Conservation (phyloP, 2,888 invertebrate genomes). For the Trimorus sp. region DNA sequence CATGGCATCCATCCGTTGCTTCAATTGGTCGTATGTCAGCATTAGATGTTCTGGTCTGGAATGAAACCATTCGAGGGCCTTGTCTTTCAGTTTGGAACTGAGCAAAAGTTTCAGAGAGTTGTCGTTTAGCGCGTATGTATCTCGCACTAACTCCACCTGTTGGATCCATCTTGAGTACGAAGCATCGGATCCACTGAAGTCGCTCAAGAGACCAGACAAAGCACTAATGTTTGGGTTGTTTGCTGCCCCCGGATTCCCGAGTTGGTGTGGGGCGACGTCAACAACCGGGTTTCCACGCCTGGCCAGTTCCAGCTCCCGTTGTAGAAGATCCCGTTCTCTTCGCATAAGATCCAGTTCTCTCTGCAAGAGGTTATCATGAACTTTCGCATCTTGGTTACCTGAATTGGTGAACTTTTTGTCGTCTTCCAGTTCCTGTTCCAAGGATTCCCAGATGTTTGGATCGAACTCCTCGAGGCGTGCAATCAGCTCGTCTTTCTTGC, state of each 20-base stretch:
- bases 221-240: too few species aligned
- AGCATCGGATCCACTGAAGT: conserved; percentile 30
- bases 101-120: conserved; percentile 37
- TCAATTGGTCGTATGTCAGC: conserved; percentile 24
- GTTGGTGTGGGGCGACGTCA: too few species aligned
- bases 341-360: background rate
- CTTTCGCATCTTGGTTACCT: too few species aligned
- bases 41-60: conserved; percentile 52
- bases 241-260: background rate
- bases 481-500: conserved; percentile 31
- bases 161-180: conserved; percentile 47
- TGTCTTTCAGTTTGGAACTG: conserved; percentile 34
- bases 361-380: background rate
- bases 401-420: too few species aligned
- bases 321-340: background rate
- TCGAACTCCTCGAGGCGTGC: background rate
- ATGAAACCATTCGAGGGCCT: conserved; percentile 60
- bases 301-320: background rate
- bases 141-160: conserved; percentile 42
- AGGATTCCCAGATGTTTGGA: conserved; percentile 1
- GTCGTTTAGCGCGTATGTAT: conserved; percentile 41
- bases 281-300: background rate
- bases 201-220: conserved; percentile 39
- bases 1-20: conserved; percentile 36
- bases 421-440: background rate